Percentiles rank a stretch among this genome's conserved stretches.
Conservation (phyloP, 2,113 vertebrate species). For the Pseudonaja textilis region DNA sequence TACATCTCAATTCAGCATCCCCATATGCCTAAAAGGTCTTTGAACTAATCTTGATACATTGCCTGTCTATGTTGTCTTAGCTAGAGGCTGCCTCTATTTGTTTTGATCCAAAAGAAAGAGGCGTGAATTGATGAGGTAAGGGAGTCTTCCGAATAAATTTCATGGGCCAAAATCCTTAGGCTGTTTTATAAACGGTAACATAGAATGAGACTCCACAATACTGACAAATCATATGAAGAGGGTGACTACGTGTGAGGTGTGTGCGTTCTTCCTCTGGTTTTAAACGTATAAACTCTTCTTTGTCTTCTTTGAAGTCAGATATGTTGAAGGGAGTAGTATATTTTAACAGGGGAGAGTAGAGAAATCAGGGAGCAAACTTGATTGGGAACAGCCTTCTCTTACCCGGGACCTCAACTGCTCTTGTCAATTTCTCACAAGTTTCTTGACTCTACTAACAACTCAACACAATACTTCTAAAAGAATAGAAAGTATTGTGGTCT, state of each 20-base stretch:
- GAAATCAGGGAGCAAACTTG: background rate
- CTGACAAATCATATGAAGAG: background rate
- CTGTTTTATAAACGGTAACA: background rate
- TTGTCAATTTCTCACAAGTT: background rate
- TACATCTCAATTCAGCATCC: background rate
- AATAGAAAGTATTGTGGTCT: background rate
- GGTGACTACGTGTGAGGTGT: background rate
- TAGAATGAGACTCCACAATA: background rate
- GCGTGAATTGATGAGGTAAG: background rate
- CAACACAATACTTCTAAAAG: background rate
- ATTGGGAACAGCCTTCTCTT: background rate
- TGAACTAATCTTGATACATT: background rate
- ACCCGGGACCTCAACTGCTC: background rate
- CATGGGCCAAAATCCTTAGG: background rate
- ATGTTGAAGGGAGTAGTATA: background rate
- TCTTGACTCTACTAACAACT: background rate
- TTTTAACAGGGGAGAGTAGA: background rate
- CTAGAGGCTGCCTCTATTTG: background rate
- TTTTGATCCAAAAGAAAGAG: background rate
- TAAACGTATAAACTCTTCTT: background rate
- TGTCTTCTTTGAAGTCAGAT: background rate
- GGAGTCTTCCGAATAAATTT: background rate
- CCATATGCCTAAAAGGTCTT: background rate
- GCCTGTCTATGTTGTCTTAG: background rate
- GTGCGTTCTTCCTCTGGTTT: background rate